Percentiles rank a stretch among this genome's conserved stretches.
phyloP scores from a whole-genome alignment of 2,797 vertebrate genomes.

The Catostomus latipinnis region DNA sequence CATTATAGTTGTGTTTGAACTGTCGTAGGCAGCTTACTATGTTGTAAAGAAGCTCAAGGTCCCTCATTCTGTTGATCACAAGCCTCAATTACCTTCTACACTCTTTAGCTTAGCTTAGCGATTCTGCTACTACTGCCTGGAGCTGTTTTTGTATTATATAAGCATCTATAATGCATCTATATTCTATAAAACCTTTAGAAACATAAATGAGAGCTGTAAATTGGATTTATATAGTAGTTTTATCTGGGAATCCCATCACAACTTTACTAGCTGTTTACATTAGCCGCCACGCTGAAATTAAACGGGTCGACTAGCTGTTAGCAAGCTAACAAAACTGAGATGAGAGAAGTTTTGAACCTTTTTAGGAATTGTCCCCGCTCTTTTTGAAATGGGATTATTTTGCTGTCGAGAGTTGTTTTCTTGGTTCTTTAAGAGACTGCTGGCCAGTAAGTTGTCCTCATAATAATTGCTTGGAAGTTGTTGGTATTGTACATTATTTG shows the following conservation, averaged over 20 bases:
- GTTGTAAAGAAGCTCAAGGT: conserved; percentile 28
- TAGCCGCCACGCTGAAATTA: conserved; percentile 10
- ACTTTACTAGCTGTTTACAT: conserved; percentile 2
- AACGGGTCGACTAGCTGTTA: conserved; percentile 67
- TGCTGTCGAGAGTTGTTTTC: background rate
- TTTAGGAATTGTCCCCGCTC: background rate
- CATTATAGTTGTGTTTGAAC: background rate
- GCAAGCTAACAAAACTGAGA: conserved; percentile 65
- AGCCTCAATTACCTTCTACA: conserved; percentile 39
- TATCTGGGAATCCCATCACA: background rate
- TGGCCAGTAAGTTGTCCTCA: background rate
- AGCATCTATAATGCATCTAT: background rate
- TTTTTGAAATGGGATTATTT: conserved; percentile 5
- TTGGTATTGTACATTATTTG: no score
- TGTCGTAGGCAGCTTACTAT: conserved; percentile 9
- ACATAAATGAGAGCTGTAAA: background rate
- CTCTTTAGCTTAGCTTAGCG: conserved; percentile 42
- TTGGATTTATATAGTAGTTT: background rate
- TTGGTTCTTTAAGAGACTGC: background rate
- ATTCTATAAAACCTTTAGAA: background rate
- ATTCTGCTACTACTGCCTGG: conserved; percentile 28
- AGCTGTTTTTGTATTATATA: background rate
- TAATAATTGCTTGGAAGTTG: background rate
- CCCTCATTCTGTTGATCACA: background rate
- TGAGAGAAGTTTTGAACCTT: conserved; percentile 61